Evolutionary conservation across 2,113 vertebrate species (phyloP), one percentile per base, ranked within the genome.

Genomic region (Cardinalis cardinalis): DNA sequence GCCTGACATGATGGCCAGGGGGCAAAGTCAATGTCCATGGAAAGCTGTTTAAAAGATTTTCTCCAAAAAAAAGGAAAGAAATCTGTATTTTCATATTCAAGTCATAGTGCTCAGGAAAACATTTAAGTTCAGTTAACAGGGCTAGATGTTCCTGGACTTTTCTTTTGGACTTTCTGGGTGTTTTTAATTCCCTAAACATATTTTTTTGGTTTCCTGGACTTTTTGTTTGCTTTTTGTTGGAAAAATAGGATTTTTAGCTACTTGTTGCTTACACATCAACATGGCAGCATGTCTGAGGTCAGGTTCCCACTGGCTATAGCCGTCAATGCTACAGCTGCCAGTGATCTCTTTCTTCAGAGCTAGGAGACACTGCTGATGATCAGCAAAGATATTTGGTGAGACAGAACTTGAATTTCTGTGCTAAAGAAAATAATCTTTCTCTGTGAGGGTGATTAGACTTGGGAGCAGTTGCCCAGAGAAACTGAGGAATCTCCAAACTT

Each of bases 1-100:
- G 34, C 44, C 18, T 52, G n/a, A 43, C 4, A 38, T 14, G 5
- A 75, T 79, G 44, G 34, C 32, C 13, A 38, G 20, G 17, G 29
- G 20, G 9, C 43, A 64, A 76, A 60, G 12, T 40, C 52, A 43
- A 6, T 17, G 48, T 3, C 14, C 44, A 70, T 13, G 17, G 8
- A 76, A 70, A 75, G 16, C 3, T 25, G 4, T 69, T 90, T 55
- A 24, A 53, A 88, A 87, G 3, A 1, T 14, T 87, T 76, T n/a
- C 16, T 15, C 3, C 53, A 32, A 20, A 32, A 53, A 16, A n/a
- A 26, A 21, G 2, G 17, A 13, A 8, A 64, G 0, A 11, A 25
- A 34, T 2, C 11, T 16, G 3, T n/a, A 18, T 61, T 58, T 85
- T 83, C 4, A 4, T 76, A 66, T 61, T 56, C 6, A 34, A 83